Conservation (phyloP, 2,113 vertebrate species). For the Vimba vimba region DNA sequence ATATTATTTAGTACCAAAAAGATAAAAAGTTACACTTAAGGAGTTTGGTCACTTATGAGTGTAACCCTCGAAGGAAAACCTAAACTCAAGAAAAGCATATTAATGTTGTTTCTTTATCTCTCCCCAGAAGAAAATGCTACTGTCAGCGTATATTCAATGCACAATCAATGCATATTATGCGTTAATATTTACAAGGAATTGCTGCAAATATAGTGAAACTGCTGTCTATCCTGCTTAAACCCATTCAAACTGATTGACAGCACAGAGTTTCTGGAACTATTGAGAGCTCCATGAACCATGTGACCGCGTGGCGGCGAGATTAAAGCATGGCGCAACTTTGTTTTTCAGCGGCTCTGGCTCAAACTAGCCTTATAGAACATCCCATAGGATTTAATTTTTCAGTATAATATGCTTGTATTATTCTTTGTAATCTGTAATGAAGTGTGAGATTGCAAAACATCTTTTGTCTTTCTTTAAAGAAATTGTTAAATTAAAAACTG, state of each 20-base stretch:
- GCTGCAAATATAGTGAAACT: not conserved
- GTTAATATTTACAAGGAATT: not conserved
- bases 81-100: too few species aligned
- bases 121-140: not conserved
- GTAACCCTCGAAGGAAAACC: too few species aligned
- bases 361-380: not conserved
- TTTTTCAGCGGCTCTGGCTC: too few species aligned
- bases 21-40: too few species aligned
- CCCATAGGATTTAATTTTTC: not conserved
- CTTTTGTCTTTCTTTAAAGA: slow-evolving; percentile 17
- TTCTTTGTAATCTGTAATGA: slow-evolving; percentile 17
- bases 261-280: too few species aligned
- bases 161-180: not conserved
- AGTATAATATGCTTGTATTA: not conserved
- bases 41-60: too few species aligned
- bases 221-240: not conserved
- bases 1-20: too few species aligned
- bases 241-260: not conserved
- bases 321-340: too few species aligned
- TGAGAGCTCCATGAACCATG: too few species aligned
- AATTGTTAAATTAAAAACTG: not conserved
- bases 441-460: slow-evolving; percentile 7
- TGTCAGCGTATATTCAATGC: not conserved
- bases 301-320: too few species aligned
- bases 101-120: not conserved